A percentile compares a stretch with the other conserved stretches of the same genome.
These are phyloP conservation scores for Sanderia malayensis DNA, from an alignment of 30 jellyfish, hydroid and myxozoan genomes.

Conservation along the genomic window DNA sequence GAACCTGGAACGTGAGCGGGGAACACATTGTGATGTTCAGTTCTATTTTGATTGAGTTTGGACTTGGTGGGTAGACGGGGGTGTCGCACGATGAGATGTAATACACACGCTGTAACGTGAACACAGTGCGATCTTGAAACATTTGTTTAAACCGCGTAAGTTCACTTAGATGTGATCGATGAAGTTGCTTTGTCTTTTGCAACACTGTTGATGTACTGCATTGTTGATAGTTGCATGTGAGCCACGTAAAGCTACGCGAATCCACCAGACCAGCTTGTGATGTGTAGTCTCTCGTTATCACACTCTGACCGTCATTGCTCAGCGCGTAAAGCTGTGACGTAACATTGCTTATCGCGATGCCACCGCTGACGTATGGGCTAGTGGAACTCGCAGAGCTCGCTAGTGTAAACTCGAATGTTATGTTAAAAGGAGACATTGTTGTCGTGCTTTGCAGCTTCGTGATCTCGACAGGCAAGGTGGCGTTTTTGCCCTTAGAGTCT, in stretches of 20 bases:
- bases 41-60: slow-evolving; percentile 6
- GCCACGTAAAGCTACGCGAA: slow-evolving; percentile 65
- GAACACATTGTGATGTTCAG: slow-evolving; percentile 59
- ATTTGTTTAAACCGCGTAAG: slow-evolving; percentile 13
- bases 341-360: slow-evolving; percentile 20
- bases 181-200: slow-evolving; percentile 30
- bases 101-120: slow-evolving; percentile 49
- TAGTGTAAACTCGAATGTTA: slow-evolving; percentile 41
- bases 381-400: background rate
- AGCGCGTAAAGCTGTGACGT: slow-evolving; percentile 31
- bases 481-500: slow-evolving; percentile 46
- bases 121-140: slow-evolving; percentile 23
- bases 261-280: slow-evolving; percentile 20
- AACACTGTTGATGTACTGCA: slow-evolving; percentile 52
- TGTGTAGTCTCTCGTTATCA: slow-evolving; percentile 32
- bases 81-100: slow-evolving; percentile 53
- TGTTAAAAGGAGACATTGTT: slow-evolving; percentile 46
- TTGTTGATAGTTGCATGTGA: slow-evolving; percentile 32
- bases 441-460: background rate
- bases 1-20: slow-evolving; percentile 47
- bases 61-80: slow-evolving; percentile 63
- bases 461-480: slow-evolving; percentile 12
- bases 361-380: slow-evolving; percentile 36
- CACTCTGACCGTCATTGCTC: slow-evolving; percentile 7
- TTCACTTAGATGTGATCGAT: slow-evolving; percentile 5